A percentile compares a stretch with the other conserved stretches of the same genome.
These are phyloP conservation scores for Erethizon dorsatum DNA, from an alignment of 2,797 vertebrate species.

Conservation along the genomic window DNA sequence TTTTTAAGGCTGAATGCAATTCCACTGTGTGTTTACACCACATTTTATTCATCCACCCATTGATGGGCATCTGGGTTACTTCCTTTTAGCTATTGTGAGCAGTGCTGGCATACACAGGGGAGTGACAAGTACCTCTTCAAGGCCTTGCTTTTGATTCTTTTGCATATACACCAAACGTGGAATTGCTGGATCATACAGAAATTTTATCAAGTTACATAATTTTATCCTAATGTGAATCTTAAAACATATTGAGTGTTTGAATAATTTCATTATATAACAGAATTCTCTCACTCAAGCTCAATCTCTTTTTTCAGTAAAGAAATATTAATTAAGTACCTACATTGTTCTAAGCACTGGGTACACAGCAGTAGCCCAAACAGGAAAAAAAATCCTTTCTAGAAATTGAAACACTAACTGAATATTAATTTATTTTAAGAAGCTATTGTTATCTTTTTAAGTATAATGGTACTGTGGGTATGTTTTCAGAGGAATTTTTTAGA, in stretches of 20 bases:
- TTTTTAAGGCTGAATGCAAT: background rate
- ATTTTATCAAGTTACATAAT: background rate
- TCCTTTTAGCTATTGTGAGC: background rate
- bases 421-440: constrained; percentile 13
- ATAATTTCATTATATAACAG: background rate
- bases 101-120: background rate
- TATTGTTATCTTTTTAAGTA: background rate
- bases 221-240: constrained; percentile 36
- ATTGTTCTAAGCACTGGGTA: background rate
- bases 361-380: background rate
- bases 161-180: no score
- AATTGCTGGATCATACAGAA: no score
- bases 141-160: background rate
- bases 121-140: background rate
- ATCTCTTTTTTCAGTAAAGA: background rate
- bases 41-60: background rate
- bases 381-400: background rate
- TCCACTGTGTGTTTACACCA: background rate
- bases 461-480: background rate
- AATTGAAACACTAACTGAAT: constrained; percentile 19
- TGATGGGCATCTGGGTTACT: background rate
- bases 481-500: background rate
- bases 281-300: background rate
- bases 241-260: background rate
- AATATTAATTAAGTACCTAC: background rate